A percentile compares a stretch with the other conserved stretches of the same genome.
These are phyloP conservation scores for Halictus rubicundus DNA, from an alignment of 1,140 invertebrate species.

Conservation along the genomic window DNA sequence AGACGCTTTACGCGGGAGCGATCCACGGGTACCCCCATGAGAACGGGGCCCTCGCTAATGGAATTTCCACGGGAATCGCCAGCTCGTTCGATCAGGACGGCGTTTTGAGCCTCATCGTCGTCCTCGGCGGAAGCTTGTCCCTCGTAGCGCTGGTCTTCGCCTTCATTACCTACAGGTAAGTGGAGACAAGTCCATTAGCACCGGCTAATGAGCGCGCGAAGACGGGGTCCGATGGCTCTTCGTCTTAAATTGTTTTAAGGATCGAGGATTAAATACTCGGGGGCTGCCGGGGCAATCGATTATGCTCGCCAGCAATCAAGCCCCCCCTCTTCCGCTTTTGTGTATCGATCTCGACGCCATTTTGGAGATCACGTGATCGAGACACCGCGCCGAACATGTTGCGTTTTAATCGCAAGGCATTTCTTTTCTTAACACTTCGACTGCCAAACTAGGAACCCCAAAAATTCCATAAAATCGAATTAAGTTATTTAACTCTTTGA, in stretches of 20 bases:
- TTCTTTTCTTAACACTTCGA: too few species aligned
- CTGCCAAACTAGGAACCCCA: too few species aligned
- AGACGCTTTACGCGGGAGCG: conserved; percentile 78
- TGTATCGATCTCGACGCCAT: too few species aligned
- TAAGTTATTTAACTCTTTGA: too few species aligned
- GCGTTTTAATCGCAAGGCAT: too few species aligned
- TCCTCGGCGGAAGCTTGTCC: conserved; percentile 85
- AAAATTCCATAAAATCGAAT: too few species aligned
- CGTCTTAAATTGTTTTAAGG: not conserved
- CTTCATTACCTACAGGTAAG: conserved; percentile 87
- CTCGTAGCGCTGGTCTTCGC: conserved; percentile 86
- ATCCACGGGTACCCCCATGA: conserved; percentile 77
- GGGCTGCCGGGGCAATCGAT: not conserved
- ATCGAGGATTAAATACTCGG: not conserved
- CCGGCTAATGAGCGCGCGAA: conserved; percentile 1
- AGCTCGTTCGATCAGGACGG: conserved; percentile 81
- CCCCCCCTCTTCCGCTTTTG: not conserved
- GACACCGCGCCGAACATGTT: too few species aligned
- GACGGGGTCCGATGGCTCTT: not conserved
- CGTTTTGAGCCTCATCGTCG: conserved; percentile 84
- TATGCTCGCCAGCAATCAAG: not conserved
- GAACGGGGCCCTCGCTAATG: conserved; percentile 67
- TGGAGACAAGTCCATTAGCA: conserved; percentile 12
- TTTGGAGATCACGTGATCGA: too few species aligned
- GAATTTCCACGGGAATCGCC: conserved; percentile 73